Percentiles rank a stretch among this genome's conserved stretches.
Evolutionary conservation across 2,888 invertebrate species (phyloP).

Genomic region (Allolobophora icterica): DNA sequence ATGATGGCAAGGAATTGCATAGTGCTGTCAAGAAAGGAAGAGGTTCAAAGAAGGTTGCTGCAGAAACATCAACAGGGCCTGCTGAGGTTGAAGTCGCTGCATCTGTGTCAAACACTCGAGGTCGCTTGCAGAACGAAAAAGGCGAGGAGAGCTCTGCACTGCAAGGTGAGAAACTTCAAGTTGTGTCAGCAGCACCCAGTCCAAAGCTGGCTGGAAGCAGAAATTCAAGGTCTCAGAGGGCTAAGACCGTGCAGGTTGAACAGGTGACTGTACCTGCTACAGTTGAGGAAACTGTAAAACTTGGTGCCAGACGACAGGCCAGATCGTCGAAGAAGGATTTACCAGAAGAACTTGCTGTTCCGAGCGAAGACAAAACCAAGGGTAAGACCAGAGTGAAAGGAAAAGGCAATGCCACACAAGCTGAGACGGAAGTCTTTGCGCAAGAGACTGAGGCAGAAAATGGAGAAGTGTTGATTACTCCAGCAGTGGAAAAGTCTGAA

Average conservation of each 20-base stretch:
- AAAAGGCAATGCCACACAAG: neutral
- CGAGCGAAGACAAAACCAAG: neutral
- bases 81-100: neutral
- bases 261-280: neutral
- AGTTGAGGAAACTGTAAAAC: neutral
- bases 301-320: neutral
- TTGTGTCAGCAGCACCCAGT: neutral
- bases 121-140: neutral
- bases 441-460: neutral
- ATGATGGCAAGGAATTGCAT: neutral
- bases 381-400: neutral
- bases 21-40: conserved; percentile 10
- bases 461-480: neutral
- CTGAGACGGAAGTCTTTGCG: neutral
- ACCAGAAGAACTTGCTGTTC: neutral
- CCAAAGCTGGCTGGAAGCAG: neutral
- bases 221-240: neutral
- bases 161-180: neutral
- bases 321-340: conserved; percentile 17
- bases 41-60: neutral
- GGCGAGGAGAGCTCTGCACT: neutral
- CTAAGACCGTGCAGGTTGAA: neutral
- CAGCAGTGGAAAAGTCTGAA: neutral
- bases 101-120: neutral
- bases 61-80: neutral